Percentiles rank a stretch among this genome's conserved stretches.
phyloP scores from a whole-genome alignment of 1,140 invertebrate genomes.

The Brachionus angularis region DNA sequence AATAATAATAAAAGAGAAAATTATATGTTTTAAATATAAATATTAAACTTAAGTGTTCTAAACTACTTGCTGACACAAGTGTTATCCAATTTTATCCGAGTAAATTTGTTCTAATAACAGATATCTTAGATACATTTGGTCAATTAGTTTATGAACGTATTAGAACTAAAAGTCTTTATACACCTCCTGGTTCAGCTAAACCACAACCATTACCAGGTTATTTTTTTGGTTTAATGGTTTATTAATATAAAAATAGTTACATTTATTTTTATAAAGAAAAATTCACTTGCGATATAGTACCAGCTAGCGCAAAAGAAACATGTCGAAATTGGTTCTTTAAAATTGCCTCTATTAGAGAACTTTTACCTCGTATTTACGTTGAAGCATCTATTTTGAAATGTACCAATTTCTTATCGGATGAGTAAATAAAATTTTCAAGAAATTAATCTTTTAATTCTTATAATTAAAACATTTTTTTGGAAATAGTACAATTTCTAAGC shows the following conservation, averaged over 20 bases:
- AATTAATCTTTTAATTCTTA: not conserved
- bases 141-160: slow-evolving; percentile 81
- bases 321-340: slow-evolving; percentile 98
- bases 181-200: slow-evolving; percentile 60
- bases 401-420: slow-evolving; percentile 73
- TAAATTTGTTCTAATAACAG: slow-evolving; percentile 91
- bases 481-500: slow-evolving; percentile 68
- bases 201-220: slow-evolving; percentile 65
- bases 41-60: slow-evolving; percentile 72
- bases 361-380: slow-evolving; percentile 87
- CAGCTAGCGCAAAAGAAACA: slow-evolving; percentile 85
- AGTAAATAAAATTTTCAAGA: slow-evolving; percentile 59
- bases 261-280: slow-evolving; percentile 49
- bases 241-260: slow-evolving; percentile 6
- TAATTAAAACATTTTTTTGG: slow-evolving; percentile 45
- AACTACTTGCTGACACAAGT: slow-evolving; percentile 78
- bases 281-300: slow-evolving; percentile 67
- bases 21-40: slow-evolving; percentile 40
- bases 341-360: slow-evolving; percentile 90
- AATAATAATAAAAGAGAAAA: no score
- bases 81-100: slow-evolving; percentile 92
- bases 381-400: slow-evolving; percentile 88
- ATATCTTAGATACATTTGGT: slow-evolving; percentile 91
- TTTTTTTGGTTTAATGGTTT: slow-evolving; percentile 32
- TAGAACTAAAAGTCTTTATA: slow-evolving; percentile 68